These are phyloP conservation scores for Periophthalmus modestus DNA, from an alignment of 2,113 vertebrate species.

Conservation along the genomic window DNA sequence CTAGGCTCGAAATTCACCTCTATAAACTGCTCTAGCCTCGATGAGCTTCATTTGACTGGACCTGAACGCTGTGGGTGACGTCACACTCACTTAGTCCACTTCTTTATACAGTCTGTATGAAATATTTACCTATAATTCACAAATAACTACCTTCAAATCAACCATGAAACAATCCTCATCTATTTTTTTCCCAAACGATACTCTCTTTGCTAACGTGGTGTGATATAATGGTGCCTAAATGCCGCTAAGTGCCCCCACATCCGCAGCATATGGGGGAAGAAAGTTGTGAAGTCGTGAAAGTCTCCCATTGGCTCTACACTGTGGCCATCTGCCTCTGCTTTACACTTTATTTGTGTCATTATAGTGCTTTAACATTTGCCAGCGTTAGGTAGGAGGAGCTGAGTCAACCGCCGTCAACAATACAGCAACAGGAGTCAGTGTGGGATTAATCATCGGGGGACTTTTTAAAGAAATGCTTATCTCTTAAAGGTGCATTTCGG, in stretches of 20 bases:
- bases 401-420: slow-evolving; percentile 52
- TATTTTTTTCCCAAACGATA: too few species aligned
- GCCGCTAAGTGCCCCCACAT: slow-evolving; percentile 5
- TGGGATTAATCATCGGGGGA: slow-evolving; percentile 8
- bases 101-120: too few species aligned
- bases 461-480: neutral
- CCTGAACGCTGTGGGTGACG: too few species aligned
- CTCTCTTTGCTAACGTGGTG: neutral
- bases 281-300: slow-evolving; percentile 15
- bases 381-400: slow-evolving; percentile 48
- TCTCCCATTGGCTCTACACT: slow-evolving; percentile 44
- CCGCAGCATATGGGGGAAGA: slow-evolving; percentile 8
- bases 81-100: too few species aligned
- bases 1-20: too few species aligned
- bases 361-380: slow-evolving; percentile 39
- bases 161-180: too few species aligned
- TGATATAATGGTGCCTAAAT: neutral
- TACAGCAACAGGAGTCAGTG: slow-evolving; percentile 23
- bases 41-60: too few species aligned
- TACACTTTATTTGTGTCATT: slow-evolving; percentile 46
- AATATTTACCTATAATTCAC: too few species aligned
- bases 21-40: too few species aligned
- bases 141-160: too few species aligned
- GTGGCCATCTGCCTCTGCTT: slow-evolving; percentile 64
- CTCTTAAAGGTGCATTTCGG: too few species aligned